Evolutionary conservation across 2,888 invertebrate species (phyloP), one percentile per base, ranked within the genome.

Genomic region (Mythimna vitellina): DNA sequence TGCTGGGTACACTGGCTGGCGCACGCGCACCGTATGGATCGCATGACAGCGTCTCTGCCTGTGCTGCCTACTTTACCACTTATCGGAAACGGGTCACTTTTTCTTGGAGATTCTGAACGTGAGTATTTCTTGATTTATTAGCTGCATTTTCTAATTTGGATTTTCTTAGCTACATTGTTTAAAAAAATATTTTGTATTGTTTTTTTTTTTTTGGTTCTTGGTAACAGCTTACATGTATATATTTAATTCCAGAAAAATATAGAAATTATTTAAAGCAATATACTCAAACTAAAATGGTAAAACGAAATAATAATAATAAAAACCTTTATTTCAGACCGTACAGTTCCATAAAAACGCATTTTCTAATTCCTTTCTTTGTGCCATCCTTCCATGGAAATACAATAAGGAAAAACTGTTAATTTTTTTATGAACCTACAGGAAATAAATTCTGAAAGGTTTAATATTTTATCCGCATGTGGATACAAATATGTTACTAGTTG

Each of bases 71-170:
- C 89, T 0, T 54, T 94, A 10, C 95, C 95, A 0, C 58, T 95
- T 3, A 83, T 95, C 22, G 95, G 95, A 1, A 90, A 94, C 72
- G 92, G 91, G 29, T 88, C 90, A 69, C 86, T 93, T n/a, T 95
- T 95, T 76, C 82, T 94, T 2, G 94, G 94, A 42, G 88, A 93
- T 65, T 90, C 93, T 14, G 89, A 93, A 86, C 91, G 95, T 94
- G 86, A 81, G 92, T 87, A 69, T 35, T 57, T 0, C 5, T 58
- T 51, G 5, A 12, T 10, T 54, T 38, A 1, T 22, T 17, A 54
- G 7, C 14, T 14, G 53, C 25, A 51, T 32, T 46, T 2, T 32
- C 12, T 35, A 42, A 3, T n/a, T 4, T n/a, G 12, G 0, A n/a
- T 42, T 32, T 42, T 8, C 1, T 22, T 25, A 20, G 14, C 2